Evolutionary conservation across 2,888 invertebrate genomes (phyloP).

Genomic region (Thymelicus lineola): DNA sequence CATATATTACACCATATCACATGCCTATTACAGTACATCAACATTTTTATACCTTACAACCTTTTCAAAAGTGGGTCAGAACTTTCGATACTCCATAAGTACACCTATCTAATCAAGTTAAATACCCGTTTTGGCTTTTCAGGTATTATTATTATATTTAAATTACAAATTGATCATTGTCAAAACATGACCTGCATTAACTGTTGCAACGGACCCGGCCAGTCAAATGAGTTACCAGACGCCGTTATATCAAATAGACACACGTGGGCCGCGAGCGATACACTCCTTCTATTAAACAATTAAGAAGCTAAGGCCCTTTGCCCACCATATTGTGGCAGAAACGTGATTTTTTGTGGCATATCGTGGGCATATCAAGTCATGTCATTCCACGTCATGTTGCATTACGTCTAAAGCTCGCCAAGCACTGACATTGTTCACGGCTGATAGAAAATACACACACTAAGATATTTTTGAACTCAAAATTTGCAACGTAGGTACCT

Average conservation of each 20-base stretch:
- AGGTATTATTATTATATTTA: constrained; percentile 17
- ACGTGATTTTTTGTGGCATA: no score
- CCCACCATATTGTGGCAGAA: no score
- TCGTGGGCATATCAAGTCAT: no score
- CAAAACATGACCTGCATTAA: constrained; percentile 40
- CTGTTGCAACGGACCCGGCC: constrained; percentile 34
- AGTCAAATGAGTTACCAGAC: constrained; percentile 35
- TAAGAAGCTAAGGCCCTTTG: constrained; percentile 61
- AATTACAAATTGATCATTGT: constrained; percentile 43
- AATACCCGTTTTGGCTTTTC: background rate
- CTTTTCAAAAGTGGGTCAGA: background rate
- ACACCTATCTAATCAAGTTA: no score
- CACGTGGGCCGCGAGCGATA: constrained; percentile 59
- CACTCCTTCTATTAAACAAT: constrained; percentile 64
- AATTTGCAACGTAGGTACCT: no score
- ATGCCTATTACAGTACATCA: no score
- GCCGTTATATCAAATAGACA: constrained; percentile 39
- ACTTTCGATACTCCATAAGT: background rate
- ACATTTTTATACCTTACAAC: background rate
- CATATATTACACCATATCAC: no score
- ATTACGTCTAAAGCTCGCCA: no score
- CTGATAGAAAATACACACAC: no score
- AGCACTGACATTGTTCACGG: no score
- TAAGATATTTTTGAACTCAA: no score
- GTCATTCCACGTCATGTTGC: background rate